Evolutionary conservation across 2,797 vertebrate species (phyloP).

Genomic region (Enteromius argenteus): DNA sequence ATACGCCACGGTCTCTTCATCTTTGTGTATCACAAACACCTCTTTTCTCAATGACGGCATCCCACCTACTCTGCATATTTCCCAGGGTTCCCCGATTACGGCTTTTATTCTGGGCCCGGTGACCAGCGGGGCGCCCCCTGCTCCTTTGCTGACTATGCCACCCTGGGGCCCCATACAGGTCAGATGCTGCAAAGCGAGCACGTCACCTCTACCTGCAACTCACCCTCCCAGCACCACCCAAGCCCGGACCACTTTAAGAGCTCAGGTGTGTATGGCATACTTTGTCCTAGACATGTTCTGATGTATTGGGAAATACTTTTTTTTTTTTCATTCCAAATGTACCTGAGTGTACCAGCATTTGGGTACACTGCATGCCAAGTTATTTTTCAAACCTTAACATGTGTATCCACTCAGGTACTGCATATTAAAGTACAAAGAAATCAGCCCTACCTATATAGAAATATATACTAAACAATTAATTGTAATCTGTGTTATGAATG

Average conservation of each 20-base stretch:
- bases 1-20: slow-evolving; percentile 33
- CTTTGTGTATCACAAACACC: slow-evolving; percentile 71
- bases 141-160: slow-evolving; percentile 90
- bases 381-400: background rate
- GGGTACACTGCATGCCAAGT: background rate
- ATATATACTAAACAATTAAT: background rate
- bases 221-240: slow-evolving; percentile 85
- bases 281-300: slow-evolving; percentile 73
- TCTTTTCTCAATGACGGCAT: slow-evolving; percentile 80
- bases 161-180: slow-evolving; percentile 87
- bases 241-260: slow-evolving; percentile 88
- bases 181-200: slow-evolving; percentile 90
- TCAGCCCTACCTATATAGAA: background rate
- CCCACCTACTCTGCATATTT: slow-evolving; percentile 77
- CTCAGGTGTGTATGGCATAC: slow-evolving; percentile 83
- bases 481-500: background rate
- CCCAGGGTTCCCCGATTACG: slow-evolving; percentile 87
- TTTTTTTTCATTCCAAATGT: background rate
- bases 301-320: background rate
- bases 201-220: slow-evolving; percentile 86
- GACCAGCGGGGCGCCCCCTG: slow-evolving; percentile 88
- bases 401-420: background rate
- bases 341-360: background rate
- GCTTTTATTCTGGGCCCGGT: slow-evolving; percentile 89
- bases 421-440: background rate